These are phyloP conservation scores for Neodiprion pinetum DNA, from an alignment of 1,140 invertebrate species.

Conservation along the genomic window DNA sequence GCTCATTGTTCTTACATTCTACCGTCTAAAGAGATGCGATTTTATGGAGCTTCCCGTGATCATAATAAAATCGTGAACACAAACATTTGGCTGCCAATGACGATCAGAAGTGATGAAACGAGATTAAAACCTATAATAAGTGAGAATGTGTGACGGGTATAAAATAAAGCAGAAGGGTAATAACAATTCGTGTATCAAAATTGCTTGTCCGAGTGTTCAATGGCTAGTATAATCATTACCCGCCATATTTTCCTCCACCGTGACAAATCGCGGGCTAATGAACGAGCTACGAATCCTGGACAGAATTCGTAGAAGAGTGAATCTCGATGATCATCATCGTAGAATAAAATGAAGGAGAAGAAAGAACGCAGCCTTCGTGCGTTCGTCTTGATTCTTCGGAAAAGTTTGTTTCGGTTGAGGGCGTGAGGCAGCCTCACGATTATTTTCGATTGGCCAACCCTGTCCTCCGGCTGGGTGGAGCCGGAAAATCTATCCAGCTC, in stretches of 20 bases:
- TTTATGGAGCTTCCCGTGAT: too few relatives aligned
- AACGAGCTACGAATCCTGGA: neutral
- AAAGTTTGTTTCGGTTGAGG: constrained; percentile 16
- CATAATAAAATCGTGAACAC: too few relatives aligned
- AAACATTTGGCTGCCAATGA: too few relatives aligned
- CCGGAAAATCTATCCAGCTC: constrained; percentile 39
- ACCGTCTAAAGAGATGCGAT: too few relatives aligned
- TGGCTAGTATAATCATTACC: neutral
- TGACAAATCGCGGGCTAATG: neutral
- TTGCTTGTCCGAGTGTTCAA: neutral
- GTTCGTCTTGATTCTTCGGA: too few relatives aligned
- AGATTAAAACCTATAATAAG: too few relatives aligned
- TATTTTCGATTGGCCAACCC: neutral
- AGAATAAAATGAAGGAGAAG: neutral
- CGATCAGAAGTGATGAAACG: too few relatives aligned
- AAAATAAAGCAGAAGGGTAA: neutral
- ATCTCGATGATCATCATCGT: neutral
- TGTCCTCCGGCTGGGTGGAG: constrained; percentile 20
- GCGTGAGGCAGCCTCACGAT: constrained; percentile 18
- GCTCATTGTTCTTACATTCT: too few relatives aligned
- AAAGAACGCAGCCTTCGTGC: neutral
- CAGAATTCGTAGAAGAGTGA: neutral
- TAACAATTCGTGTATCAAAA: neutral
- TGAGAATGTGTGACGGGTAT: too few relatives aligned
- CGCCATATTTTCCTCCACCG: neutral